phyloP scores from a whole-genome alignment of 2,797 vertebrate genomes.

The Anolis apletophallus region DNA sequence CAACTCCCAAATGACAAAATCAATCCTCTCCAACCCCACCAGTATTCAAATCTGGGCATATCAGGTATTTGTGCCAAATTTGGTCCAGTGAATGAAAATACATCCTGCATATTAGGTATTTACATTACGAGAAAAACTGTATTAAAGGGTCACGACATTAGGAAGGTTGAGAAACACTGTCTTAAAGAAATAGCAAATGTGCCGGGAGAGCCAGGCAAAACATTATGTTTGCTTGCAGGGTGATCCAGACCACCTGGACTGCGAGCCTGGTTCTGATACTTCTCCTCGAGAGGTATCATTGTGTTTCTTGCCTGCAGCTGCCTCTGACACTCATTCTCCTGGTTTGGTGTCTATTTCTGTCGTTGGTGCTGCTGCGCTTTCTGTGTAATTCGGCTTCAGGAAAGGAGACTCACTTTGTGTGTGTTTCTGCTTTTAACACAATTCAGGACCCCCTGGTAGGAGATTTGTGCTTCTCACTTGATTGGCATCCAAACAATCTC shows the following conservation, averaged over 20 bases:
- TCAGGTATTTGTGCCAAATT: no score
- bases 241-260: not conserved
- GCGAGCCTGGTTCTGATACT: conserved; percentile 46
- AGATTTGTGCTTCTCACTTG: not conserved
- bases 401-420: not conserved
- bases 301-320: conserved; percentile 57
- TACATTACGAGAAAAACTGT: no score
- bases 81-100: no score
- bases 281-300: not conserved
- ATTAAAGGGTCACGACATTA: no score
- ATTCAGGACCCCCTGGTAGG: not conserved
- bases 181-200: not conserved
- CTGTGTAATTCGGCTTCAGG: conserved; percentile 38
- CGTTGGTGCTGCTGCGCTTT: conserved; percentile 56
- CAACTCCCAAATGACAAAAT: no score
- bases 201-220: rapidly evolving
- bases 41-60: no score
- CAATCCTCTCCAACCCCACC: no score
- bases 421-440: no score
- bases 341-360: conserved; percentile 64
- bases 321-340: conserved; percentile 60
- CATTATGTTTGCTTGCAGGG: conserved; percentile 42
- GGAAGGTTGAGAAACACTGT: no score
- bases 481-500: not conserved
- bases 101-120: no score